Conservation (phyloP, 2,113 vertebrate genomes). For the Tapirus terrestris region DNA sequence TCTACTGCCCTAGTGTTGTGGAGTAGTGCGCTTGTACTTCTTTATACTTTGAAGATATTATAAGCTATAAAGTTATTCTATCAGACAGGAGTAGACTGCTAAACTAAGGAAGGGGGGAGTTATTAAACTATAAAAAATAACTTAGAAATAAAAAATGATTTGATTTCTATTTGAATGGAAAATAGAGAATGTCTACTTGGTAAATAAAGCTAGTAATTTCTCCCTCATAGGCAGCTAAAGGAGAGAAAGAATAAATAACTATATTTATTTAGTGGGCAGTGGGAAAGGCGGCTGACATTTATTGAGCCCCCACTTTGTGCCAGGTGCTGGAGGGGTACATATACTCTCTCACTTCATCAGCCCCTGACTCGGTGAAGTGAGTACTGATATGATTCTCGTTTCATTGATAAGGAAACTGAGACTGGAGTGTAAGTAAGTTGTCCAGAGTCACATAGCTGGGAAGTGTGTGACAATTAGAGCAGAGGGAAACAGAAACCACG, state of each 20-base stretch:
- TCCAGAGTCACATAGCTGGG: neutral
- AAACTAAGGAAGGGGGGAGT: neutral
- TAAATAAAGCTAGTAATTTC: neutral
- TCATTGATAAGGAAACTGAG: neutral
- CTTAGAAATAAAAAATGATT: neutral
- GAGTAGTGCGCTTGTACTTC: neutral
- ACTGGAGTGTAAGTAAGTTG: neutral
- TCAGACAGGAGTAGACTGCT: neutral
- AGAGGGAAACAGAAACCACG: neutral
- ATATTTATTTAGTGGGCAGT: no score
- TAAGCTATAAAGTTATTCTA: neutral
- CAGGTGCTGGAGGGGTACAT: neutral
- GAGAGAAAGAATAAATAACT: neutral
- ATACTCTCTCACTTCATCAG: neutral
- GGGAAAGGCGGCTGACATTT: neutral
- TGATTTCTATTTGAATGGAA: constrained; percentile 11
- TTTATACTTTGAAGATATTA: neutral
- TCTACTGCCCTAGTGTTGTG: neutral
- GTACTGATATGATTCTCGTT: neutral
- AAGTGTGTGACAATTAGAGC: neutral
- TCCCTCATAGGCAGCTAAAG: neutral
- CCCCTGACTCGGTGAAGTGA: neutral
- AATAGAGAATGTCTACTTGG: neutral
- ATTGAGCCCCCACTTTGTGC: neutral
- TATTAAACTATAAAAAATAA: constrained; percentile 9